Evolutionary conservation across 2,113 vertebrate genomes (phyloP).

Genomic region (Pelecanus crispus): DNA sequence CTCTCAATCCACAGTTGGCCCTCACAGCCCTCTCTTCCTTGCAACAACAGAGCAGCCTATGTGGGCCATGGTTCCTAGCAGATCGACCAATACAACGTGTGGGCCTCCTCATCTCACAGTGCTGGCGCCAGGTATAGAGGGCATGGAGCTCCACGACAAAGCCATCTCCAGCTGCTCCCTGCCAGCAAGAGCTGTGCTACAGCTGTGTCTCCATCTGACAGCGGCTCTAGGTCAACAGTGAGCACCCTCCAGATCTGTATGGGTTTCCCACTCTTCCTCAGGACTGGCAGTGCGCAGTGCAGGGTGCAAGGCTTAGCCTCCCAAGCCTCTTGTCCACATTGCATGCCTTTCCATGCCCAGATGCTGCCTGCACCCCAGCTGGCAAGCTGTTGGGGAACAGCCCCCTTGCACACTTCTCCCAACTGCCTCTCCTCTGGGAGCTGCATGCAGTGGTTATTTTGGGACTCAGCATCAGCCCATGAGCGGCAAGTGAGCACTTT

Average conservation of each 20-base stretch:
- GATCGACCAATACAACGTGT: not conserved
- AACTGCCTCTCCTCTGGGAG: not conserved
- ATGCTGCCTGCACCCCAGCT: not conserved
- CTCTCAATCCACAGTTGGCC: not conserved
- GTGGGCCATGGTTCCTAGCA: not conserved
- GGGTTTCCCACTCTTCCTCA: not conserved
- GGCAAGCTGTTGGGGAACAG: fast-evolving
- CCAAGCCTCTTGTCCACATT: not conserved
- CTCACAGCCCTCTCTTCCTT: not conserved
- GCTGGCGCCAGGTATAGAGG: not conserved
- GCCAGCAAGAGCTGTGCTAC: not conserved
- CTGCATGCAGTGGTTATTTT: not conserved
- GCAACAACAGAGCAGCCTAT: not conserved
- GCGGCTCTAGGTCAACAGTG: not conserved
- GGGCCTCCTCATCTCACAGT: not conserved
- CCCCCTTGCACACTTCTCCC: not conserved
- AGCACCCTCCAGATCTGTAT: not conserved
- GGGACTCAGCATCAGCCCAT: not conserved
- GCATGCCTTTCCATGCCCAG: not conserved
- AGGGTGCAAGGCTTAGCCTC: not conserved
- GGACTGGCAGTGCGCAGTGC: not conserved
- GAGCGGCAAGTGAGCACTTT: not conserved
- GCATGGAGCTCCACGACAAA: fast-evolving
- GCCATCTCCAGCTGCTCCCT: not conserved
- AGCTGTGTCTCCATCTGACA: not conserved